Evolutionary conservation across 2,797 vertebrate species (phyloP).

Genomic region (Characodon lateralis): DNA sequence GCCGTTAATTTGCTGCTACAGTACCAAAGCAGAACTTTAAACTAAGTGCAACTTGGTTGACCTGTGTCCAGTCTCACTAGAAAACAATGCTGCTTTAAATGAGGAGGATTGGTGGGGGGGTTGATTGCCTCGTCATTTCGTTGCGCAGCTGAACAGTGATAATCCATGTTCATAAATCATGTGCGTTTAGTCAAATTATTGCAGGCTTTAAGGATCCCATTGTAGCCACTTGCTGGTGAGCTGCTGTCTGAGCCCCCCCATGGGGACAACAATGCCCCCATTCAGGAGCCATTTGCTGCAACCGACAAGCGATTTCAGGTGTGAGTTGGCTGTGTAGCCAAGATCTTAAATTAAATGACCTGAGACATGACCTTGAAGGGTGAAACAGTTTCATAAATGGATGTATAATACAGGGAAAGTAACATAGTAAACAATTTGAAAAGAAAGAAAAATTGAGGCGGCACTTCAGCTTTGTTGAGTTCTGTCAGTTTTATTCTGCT

Average conservation of each 20-base stretch:
- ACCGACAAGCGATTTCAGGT: constrained; percentile 77
- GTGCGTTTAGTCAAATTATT: constrained; percentile 81
- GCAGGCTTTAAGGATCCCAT: constrained; percentile 75
- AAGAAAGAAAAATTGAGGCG: constrained; percentile 27
- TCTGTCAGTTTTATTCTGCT: constrained; percentile 42
- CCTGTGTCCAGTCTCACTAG: constrained; percentile 19
- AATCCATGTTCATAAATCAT: constrained; percentile 76
- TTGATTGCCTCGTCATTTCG: constrained; percentile 56
- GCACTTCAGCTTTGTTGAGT: constrained; percentile 35
- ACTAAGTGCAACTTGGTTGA: background rate
- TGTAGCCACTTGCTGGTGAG: constrained; percentile 68
- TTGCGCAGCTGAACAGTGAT: constrained; percentile 72
- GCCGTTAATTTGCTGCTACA: constrained; percentile 29
- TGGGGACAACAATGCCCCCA: constrained; percentile 77
- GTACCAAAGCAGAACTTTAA: constrained; percentile 27
- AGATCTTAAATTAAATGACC: constrained; percentile 80
- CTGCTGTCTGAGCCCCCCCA: constrained; percentile 75
- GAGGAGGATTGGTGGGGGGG: constrained; percentile 51
- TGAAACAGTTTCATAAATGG: constrained; percentile 36
- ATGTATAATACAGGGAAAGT: constrained; percentile 16
- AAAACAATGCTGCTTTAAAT: constrained; percentile 59
- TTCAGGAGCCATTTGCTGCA: constrained; percentile 71
- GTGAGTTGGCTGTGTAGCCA: constrained; percentile 75
- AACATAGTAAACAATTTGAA: constrained; percentile 44
- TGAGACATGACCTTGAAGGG: constrained; percentile 60